Base-by-base conservation (phyloP, 2,888 invertebrate species). In the Rutpela maculata region DNA sequence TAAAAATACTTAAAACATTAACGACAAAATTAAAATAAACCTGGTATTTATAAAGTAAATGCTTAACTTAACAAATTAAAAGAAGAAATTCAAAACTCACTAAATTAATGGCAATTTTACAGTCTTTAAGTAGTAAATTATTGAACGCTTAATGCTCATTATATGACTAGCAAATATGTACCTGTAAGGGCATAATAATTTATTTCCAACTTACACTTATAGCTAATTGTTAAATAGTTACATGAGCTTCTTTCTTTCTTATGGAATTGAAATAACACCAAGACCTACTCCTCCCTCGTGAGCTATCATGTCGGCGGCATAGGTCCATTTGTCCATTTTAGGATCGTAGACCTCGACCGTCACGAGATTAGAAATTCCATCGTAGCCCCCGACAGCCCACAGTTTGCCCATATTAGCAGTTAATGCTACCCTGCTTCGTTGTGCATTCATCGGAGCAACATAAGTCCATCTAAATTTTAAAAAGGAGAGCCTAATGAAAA, bases 281-380 rank as follows among this genome's bases (percentile, higher is more conserved):
- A 96, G 95, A n/a, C 96, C 96, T 0, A 97, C 97, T 0, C 97
- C 97, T 0, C 97, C 97, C 88, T 97, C 97, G 87, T 97, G 97
- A 1, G 95, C 95, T 83, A 94, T 93, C 96, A 97, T 96, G 0
- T 94, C 91, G 1, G 94, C 92, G 17, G 93, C 94, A 87, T 94
- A 94, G 3, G 91, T 92, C 96, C 96, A 96, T 26, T 91, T 91
- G 87, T 96, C 93, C 6, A 90, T 91, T 81, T 91, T 90, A 2
- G 96, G 95, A 88, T 96, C 95, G 86, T 96, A 97, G 11, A 95
- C 93, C 89, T 97, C 97, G n/a, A 97, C 95, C 0, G 95, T 94
- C 10, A 94, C 93, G 15, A 97, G 90, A 90, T 97, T 97, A 0
- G 94, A 93, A 78, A 95, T 93, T 1, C 97, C 97, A 86, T 95